Conservation (phyloP, 2,113 vertebrate genomes). For the Sylvietta virens region DNA sequence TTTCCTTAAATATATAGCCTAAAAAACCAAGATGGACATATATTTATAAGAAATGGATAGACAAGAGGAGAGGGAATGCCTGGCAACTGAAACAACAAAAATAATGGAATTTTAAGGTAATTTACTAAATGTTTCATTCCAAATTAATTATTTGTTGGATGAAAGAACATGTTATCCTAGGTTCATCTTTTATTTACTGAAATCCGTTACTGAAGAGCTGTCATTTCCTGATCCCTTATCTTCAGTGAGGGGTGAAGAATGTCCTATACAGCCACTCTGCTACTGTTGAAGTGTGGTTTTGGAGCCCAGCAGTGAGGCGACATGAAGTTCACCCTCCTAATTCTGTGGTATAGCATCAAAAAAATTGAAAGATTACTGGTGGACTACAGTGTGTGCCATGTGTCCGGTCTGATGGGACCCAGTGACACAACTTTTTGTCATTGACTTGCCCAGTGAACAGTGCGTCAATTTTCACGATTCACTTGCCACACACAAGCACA, state of each 20-base stretch:
- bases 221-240: neutral
- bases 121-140: neutral
- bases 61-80: neutral
- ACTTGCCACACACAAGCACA: accelerated
- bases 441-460: neutral
- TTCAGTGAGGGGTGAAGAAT: neutral
- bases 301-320: neutral
- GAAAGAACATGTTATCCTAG: neutral
- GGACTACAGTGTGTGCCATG: neutral
- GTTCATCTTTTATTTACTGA: neutral
- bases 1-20: neutral
- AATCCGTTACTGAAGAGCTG: neutral
- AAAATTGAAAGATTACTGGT: neutral
- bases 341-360: neutral
- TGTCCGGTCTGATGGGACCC: neutral
- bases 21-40: neutral
- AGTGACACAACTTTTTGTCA: neutral
- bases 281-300: neutral
- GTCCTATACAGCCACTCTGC: too few relatives aligned
- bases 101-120: neutral
- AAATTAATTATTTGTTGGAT: neutral
- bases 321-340: neutral
- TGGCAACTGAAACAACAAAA: neutral
- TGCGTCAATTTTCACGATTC: neutral
- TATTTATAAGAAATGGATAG: neutral